Base-by-base conservation (phyloP, 2,797 vertebrate species). In the Mus minutoides region DNA sequence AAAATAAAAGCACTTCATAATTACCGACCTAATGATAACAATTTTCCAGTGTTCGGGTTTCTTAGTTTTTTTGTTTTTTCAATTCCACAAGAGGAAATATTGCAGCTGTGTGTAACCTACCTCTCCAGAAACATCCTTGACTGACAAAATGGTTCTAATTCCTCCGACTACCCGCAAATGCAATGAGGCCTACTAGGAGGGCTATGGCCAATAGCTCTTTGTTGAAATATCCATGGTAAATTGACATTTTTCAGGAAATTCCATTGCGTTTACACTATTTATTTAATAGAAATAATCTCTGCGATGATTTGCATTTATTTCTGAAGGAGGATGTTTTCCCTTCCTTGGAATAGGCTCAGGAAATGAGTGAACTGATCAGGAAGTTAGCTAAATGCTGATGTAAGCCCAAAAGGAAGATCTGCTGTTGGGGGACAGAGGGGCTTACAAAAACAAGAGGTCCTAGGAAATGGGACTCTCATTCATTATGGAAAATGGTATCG, bases 321-420 rank as follows among this genome's bases (percentile, higher is more conserved):
- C 98, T 95, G 97, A 98, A 98, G 98, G 97, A 96, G 98, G 98
- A 98, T 98, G 98, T 98, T 98, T 98, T 98, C 84, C 91, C 94
- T 98, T 98, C 97, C 98, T 98, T 96, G 95, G 97, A 97, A 95
- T 95, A 98, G 98, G 97, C 94, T 98, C 98, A 98, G 98, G 98
- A 99, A 98, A 98, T 98, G 97, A 98, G 97, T 97, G 97, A 98
- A 98, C 24, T 96, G 89, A 96, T 97, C 98, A 98, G 98, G 98
- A 98, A 98, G 98, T 97, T 77, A 97, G 97, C 97, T 98, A 97
- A 98, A 97, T 0, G 37, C 96, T 98, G 98, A 97, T 98, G 98
- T 95, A 98, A 98, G 98, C 96, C 96, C 12, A 97, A 98, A 98
- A 97, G 95, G 88, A 97, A 97, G 95, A 92, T 95, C 96, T 95